Base-by-base conservation (phyloP, 2,888 invertebrate species). In the Athalia circularis region DNA sequence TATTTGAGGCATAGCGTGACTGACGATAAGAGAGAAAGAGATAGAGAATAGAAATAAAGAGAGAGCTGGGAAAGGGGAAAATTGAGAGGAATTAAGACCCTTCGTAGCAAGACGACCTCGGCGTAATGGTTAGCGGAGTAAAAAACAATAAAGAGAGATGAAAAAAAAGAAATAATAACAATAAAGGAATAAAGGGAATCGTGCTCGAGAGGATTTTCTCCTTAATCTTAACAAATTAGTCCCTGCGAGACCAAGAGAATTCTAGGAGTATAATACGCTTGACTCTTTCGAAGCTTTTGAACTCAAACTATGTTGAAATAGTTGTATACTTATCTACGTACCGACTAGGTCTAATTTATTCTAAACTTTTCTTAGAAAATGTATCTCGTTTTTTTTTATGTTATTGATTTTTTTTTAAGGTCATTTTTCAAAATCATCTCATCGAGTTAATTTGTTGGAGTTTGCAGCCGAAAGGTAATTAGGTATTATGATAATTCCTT, bases 211-310 rank as follows among this genome's bases (percentile, higher is more conserved):
- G 78, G 79, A 82, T 82, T 83, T 81, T 79, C 80, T 79, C 65
- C 79, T 80, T 85, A 83, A 85, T 84, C 84, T 85, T 82, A 84
- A 85, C 82, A 84, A 85, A 85, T 85, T 84, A 85, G 85, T 80
- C 77, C 75, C 81, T 29, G 29, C 29, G 29, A 29, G 29, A 29
- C 29, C 29, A 2, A 29, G 29, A 29, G 29, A 29, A 29, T 29
- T 29, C 29, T 29, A 29, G 29, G 29, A 29, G 29, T 29, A 29
- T 29, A 29, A 29, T 29, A 29, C 29, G 29, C 29, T 29, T 29
- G 29, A 29, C 29, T 29, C 29, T 2, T 29, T 29, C 29, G 29
- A 29, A 29, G 29, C 29, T 29, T 29, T 29, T 29, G 29, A 29
- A 29, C 29, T 29, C 29, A 29, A 29, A 29, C 29, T 29, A 29